Percentiles rank a stretch among this genome's conserved stretches.
These are phyloP conservation scores for Nothoprocta pentlandii DNA, from an alignment of 2,113 vertebrate species.

Conservation along the genomic window DNA sequence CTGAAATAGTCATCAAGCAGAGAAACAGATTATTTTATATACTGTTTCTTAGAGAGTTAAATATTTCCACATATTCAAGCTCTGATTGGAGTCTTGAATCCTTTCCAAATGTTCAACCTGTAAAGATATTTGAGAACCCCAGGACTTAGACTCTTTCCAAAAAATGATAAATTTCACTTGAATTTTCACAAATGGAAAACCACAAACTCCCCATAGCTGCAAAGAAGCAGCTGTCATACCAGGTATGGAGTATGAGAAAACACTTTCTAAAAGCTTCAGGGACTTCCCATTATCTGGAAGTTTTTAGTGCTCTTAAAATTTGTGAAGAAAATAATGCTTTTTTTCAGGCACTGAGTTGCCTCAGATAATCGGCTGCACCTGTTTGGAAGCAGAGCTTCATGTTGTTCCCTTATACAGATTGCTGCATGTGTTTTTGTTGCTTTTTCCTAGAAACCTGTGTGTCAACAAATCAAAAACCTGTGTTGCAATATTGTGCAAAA, in stretches of 20 bases:
- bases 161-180: slow-evolving; percentile 78
- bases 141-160: slow-evolving; percentile 63
- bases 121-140: slow-evolving; percentile 80
- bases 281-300: slow-evolving; percentile 78
- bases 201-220: slow-evolving; percentile 74
- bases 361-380: slow-evolving; percentile 77
- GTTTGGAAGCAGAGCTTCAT: slow-evolving; percentile 63
- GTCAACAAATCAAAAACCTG: slow-evolving; percentile 54
- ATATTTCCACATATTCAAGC: slow-evolving; percentile 73
- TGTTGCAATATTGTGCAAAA: neutral
- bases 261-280: slow-evolving; percentile 74
- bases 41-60: slow-evolving; percentile 78
- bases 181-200: slow-evolving; percentile 79
- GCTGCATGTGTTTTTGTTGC: slow-evolving; percentile 64
- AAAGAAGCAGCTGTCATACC: slow-evolving; percentile 76
- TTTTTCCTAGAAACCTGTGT: slow-evolving; percentile 68
- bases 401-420: slow-evolving; percentile 51
- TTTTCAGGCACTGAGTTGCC: slow-evolving; percentile 40
- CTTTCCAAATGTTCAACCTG: slow-evolving; percentile 77
- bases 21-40: slow-evolving; percentile 75
- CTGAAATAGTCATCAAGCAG: slow-evolving; percentile 74
- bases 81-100: slow-evolving; percentile 76
- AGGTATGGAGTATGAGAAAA: slow-evolving; percentile 74
- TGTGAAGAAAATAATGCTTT: slow-evolving; percentile 49
- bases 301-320: slow-evolving; percentile 76